Base-by-base conservation (phyloP, 2,888 invertebrate species). In the Lamellibrachia satsuma region DNA sequence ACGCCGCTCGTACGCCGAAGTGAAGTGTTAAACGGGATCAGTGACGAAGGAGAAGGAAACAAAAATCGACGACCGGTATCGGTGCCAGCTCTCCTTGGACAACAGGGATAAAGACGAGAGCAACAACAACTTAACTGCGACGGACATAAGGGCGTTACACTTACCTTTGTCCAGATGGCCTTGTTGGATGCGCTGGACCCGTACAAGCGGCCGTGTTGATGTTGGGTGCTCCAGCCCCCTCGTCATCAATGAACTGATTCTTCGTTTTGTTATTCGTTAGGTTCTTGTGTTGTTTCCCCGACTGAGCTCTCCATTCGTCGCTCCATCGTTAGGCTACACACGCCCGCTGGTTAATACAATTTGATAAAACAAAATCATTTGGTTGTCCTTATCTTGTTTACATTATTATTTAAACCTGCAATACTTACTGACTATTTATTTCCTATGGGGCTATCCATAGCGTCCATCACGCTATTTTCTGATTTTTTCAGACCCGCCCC, bases 1-100 rank as follows among this genome's bases (percentile, higher is more conserved):
- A 92, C 51, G 92, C 39, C 91, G 91, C 91, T 91, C 91, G 60
- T 90, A 52, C 8, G 52, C 52, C 22, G 57, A n/a, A n/a, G n/a
- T n/a, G n/a, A n/a, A n/a, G n/a, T n/a, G n/a, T n/a, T n/a, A n/a
- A n/a, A 39, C 39, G 39, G 39, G 39, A 39, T 0, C 0, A 39
- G 39, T 39, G 39, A 39, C 39, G 39, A 39, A 39, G 39, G 1
- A 39, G 39, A 39, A 39, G 39, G 39, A 39, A 39, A 39, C 39
- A 39, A 39, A 0, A 39, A 39, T 39, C 39, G 39, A 39, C 39
- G 39, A 39, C 39, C 39, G 39, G 39, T 39, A 39, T 39, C 39
- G 39, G 39, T 39, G 39, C 39, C 39, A 39, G 39, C 39, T 39
- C 39, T 1, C 0, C 39, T 39, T 39, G 7, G 7, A 7, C 7